Evolutionary conservation across 2,888 invertebrate species (phyloP), one percentile per base, ranked within the genome.

Genomic region (Autographa gamma): DNA sequence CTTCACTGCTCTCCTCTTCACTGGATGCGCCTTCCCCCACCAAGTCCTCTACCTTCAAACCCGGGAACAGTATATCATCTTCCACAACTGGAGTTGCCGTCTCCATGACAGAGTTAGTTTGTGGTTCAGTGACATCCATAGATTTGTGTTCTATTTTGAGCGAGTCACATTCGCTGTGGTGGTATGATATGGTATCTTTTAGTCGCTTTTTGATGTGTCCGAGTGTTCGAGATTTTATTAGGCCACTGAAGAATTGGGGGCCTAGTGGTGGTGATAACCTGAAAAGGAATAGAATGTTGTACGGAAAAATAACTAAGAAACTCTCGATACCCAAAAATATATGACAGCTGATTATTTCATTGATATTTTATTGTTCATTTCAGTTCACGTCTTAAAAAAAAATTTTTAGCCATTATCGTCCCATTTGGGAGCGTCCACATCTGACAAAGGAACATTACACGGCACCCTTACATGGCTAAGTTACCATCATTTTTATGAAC

Each of bases 221-320:
- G 2, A 95, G 80, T 0, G 89, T 87, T 2, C 94, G 89, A 0
- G 95, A 91, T 75, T 96, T 96, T 14, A 93, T 86, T 18, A 95
- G 70, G 0, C 96, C 96, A 78, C 93, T 92, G 86, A 94, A 96
- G 89, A 95, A 94, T 31, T 95, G 76, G 0, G 94, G 93, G 0
- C 96, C 96, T 0, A 94, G 83, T 1, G 94, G 91, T n/a, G 89
- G 82, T 0, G 85, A 85, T 2, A 82, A 73, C 38, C 93, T 93
- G 80, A 14, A 52, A 6, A 68, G 1, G 3, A 25, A 25, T 1
- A 3, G 3, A 25, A 25, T 25, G 2, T 25, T 25, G 25, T 25
- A 25, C 3, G 25, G 25, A 25, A 25, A 25, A 25, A 25, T 25
- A 25, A 25, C 25, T 25, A 25, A 25, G 25, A 25, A 25, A 25